These are phyloP conservation scores for Campoletis sonorensis DNA, from an alignment of 1,140 invertebrate species.

Conservation along the genomic window DNA sequence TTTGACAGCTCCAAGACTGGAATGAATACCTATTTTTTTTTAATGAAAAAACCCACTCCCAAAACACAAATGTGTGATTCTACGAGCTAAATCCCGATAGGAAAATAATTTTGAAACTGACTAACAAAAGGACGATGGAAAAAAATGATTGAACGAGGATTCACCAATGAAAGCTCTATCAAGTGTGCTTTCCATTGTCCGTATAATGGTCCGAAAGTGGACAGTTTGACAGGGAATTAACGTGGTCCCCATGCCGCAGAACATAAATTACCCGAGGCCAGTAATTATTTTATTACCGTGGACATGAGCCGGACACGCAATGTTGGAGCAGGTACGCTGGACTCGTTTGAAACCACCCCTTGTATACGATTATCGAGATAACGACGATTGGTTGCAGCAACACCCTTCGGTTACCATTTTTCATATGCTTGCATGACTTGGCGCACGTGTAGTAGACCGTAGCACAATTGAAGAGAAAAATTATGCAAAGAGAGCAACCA, in stretches of 20 bases:
- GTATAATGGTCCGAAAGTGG: neutral
- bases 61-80: too few species aligned
- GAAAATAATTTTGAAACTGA: too few species aligned
- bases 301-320: slow-evolving; percentile 59
- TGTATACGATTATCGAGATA: slow-evolving; percentile 35
- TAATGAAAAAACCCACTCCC: too few species aligned
- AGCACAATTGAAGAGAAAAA: neutral
- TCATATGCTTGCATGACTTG: neutral
- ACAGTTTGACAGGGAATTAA: slow-evolving; percentile 48
- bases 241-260: slow-evolving; percentile 5
- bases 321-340: slow-evolving; percentile 3
- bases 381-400: slow-evolving; percentile 27
- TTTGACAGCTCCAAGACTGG: too few species aligned
- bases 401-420: neutral
- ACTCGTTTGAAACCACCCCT: slow-evolving; percentile 25
- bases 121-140: too few species aligned
- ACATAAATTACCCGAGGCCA: slow-evolving; percentile 65
- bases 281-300: slow-evolving; percentile 70
- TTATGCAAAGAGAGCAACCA: too few species aligned
- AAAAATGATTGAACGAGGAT: neutral
- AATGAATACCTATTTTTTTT: too few species aligned
- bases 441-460: neutral
- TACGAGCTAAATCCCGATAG: too few species aligned
- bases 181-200: neutral
- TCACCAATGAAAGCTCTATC: neutral